Evolutionary conservation across 2,888 invertebrate genomes (phyloP), one percentile per base, ranked within the genome.

Genomic region (Acanthoscelides obtectus): DNA sequence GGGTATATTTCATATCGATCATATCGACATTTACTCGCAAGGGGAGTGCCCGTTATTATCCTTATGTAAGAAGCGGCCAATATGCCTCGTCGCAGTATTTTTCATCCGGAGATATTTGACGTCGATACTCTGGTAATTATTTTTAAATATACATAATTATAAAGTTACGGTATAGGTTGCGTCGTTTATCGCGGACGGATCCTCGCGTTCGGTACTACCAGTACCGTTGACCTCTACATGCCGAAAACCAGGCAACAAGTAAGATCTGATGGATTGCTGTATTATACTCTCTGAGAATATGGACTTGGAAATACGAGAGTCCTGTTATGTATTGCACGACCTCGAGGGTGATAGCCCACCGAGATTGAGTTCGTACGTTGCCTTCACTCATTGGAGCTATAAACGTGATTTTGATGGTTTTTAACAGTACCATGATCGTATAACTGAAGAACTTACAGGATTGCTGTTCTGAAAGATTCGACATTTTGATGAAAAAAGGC

Each of bases 141-240:
- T 76, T 76, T 76, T 76, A 75, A 74, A 74, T 73, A 75, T 72
- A 75, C 76, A 76, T 75, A 76, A 75, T 76, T 75, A 74, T 67
- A 22, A 71, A 74, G 75, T 72, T 73, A 72, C 75, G 66, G 74
- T 73, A 69, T 27, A 45, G n/a, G 68, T 17, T 12, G 45, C 25
- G 45, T 45, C 45, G 45, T 45, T 45, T 45, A 45, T 45, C 45
- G 45, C 45, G 45, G 45, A 45, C 17, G 45, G 45, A 45, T 45
- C 45, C 45, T 4, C 45, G 45, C 45, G 45, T 45, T 17, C 45
- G 17, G 45, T 45, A 45, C 45, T 12, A 17, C 6, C 17, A 4
- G 45, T 45, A 45, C 45, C 45, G 45, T 45, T 45, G 45, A 45
- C 45, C 45, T 45, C 45, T 45, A 45, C 45, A 45, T 45, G 45